phyloP scores from a whole-genome alignment of 2,888 invertebrate species.

The Leuctra nigra region DNA sequence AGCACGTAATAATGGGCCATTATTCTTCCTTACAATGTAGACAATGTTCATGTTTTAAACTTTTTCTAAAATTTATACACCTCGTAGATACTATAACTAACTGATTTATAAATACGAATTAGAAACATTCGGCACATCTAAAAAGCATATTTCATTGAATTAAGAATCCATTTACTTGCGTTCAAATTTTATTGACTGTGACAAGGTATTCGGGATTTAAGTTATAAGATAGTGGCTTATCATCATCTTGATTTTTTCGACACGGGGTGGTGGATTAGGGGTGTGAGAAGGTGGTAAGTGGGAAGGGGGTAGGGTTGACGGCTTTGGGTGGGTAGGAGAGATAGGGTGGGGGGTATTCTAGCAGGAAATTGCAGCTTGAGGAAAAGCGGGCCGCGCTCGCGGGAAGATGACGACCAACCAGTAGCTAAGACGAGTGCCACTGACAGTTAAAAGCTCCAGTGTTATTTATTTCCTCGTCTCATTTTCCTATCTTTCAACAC shows the following conservation, averaged over 20 bases:
- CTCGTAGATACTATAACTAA: too few species aligned
- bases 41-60: too few species aligned
- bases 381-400: too few species aligned
- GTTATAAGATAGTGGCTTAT: conserved; percentile 5
- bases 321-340: neutral
- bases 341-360: conserved; percentile 6
- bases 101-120: too few species aligned
- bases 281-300: too few species aligned
- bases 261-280: too few species aligned
- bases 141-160: neutral
- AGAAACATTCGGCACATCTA: too few species aligned
- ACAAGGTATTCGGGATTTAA: conserved; percentile 6
- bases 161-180: neutral
- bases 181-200: conserved; percentile 10
- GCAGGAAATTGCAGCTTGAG: conserved; percentile 24
- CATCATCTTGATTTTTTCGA: neutral
- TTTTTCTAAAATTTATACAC: too few species aligned
- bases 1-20: too few species aligned
- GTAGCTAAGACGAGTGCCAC: conserved; percentile 13
- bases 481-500: conserved; percentile 25
- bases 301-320: neutral
- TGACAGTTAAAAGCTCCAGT: conserved; percentile 21
- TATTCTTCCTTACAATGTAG: too few species aligned
- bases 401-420: conserved; percentile 15
- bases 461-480: conserved; percentile 24